phyloP scores from a whole-genome alignment of 2,113 vertebrate genomes.

The Hiodon tergisus region DNA sequence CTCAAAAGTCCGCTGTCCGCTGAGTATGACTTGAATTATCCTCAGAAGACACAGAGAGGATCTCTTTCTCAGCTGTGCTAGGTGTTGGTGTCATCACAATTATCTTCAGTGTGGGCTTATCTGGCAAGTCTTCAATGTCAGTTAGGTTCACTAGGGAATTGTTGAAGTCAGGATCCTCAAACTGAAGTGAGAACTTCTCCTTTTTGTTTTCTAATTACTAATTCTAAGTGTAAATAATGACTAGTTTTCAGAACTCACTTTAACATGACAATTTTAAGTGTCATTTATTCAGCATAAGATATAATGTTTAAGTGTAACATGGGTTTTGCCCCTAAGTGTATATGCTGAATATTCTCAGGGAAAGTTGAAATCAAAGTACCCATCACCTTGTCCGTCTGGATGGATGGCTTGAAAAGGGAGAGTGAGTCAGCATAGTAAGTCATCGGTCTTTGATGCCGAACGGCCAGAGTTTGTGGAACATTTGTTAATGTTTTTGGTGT shows the following conservation, averaged over 20 bases:
- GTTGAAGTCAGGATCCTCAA: constrained; percentile 4
- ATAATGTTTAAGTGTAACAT: constrained; percentile 6
- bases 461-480: too few relatives aligned
- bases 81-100: constrained; percentile 16
- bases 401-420: constrained; percentile 3
- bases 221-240: not conserved
- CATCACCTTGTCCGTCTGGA: not conserved
- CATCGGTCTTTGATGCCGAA: too few relatives aligned
- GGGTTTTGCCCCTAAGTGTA: not conserved
- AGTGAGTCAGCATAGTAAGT: not conserved
- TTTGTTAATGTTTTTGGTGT: too few relatives aligned
- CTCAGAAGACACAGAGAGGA: not conserved
- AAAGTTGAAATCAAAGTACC: constrained; percentile 8
- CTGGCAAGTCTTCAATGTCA: constrained; percentile 23
- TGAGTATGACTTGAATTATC: not conserved
- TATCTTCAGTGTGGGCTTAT: constrained; percentile 25
- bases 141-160: constrained; percentile 14
- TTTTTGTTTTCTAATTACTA: not conserved
- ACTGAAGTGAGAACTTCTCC: not conserved
- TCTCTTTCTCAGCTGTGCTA: constrained; percentile 20
- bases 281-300: not conserved
- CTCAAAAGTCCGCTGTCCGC: constrained; percentile 14
- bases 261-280: not conserved
- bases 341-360: constrained; percentile 5
- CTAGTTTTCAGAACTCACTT: not conserved